Evolutionary conservation across 2,888 invertebrate genomes (phyloP), one percentile per base, ranked within the genome.

Genomic region (Coelopa pilipes): DNA sequence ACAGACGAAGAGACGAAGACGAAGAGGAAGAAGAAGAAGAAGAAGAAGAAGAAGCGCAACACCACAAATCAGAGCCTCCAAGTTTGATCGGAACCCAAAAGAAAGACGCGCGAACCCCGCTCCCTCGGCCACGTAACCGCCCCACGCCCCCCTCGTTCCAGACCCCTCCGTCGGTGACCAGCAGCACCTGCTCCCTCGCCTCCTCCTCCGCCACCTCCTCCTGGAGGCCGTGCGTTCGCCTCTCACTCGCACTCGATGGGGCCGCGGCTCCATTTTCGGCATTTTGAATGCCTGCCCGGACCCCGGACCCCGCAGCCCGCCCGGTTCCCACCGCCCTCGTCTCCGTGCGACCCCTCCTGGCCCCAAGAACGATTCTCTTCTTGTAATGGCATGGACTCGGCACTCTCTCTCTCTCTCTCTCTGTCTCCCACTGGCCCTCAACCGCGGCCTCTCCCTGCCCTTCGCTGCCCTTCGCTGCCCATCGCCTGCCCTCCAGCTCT

Each of bases 401-500:
- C 45, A 57, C 62, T 60, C 65, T 59, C 59, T 57, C 17, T n/a
- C n/a, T n/a, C 15, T 60, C 60, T 60, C 15, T 60, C 69, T 59
- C 13, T 9, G 0, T 21, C 65, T 19, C 12, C 34, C 45, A 9
- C 49, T 57, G 15, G 11, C 50, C 12, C 2, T 7, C 34, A 34
- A 2, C 34, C 34, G 34, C 34, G 4, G 2, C 34, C 34, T 34
- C 34, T 34, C 34, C 7, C 34, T 7, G 7, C 34, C 7, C 34
- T 34, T 34, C 34, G 2, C 4, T 34, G 4, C 7, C 34, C 34
- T 34, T 7, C 7, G 2, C 34, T 2, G 34, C 34, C 34, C 34
- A 4, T 34, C 34, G 34, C n/a, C n/a, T n/a, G n/a, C n/a, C n/a
- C n/a, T 34, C 34, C 4, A 34, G 34, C 7, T 34, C 7, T 17